Evolutionary conservation across 2,888 invertebrate genomes (phyloP).

Genomic region (Lomographa bimaculata): DNA sequence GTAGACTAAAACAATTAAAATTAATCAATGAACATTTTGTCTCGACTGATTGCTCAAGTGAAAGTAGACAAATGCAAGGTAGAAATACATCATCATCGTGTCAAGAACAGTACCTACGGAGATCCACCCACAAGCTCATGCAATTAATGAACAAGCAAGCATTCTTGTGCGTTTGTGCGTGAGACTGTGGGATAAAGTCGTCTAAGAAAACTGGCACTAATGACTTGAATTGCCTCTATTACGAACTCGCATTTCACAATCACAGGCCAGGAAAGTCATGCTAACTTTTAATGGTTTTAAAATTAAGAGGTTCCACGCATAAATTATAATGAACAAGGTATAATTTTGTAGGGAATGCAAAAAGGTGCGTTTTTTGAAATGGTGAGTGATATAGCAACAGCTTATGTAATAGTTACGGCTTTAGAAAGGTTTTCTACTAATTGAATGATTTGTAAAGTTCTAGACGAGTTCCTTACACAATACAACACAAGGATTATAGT

Average conservation of each 20-base stretch:
- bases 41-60: slow-evolving; percentile 19
- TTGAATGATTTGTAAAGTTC: too few species aligned
- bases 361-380: too few species aligned
- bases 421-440: too few species aligned
- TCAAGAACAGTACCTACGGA: slow-evolving; percentile 15
- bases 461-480: too few species aligned
- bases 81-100: slow-evolving; percentile 47
- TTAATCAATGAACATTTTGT: slow-evolving; percentile 23
- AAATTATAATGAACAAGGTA: too few species aligned
- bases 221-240: slow-evolving; percentile 8
- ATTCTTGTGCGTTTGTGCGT: slow-evolving; percentile 11
- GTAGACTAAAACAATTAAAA: slow-evolving; percentile 19
- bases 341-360: too few species aligned
- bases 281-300: too few species aligned
- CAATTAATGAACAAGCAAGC: slow-evolving; percentile 23
- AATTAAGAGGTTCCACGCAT: too few species aligned
- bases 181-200: slow-evolving; percentile 4
- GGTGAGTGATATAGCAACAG: too few species aligned
- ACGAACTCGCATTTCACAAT: slow-evolving; percentile 5
- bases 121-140: slow-evolving; percentile 27
- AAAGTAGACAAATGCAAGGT: slow-evolving; percentile 46
- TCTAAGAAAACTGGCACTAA: slow-evolving; percentile 4
- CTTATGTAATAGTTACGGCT: too few species aligned
- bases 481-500: too few species aligned
- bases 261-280: not conserved